These are phyloP conservation scores for Catamblyrhynchus diadema DNA, from an alignment of 2,797 vertebrate genomes.

Conservation along the genomic window DNA sequence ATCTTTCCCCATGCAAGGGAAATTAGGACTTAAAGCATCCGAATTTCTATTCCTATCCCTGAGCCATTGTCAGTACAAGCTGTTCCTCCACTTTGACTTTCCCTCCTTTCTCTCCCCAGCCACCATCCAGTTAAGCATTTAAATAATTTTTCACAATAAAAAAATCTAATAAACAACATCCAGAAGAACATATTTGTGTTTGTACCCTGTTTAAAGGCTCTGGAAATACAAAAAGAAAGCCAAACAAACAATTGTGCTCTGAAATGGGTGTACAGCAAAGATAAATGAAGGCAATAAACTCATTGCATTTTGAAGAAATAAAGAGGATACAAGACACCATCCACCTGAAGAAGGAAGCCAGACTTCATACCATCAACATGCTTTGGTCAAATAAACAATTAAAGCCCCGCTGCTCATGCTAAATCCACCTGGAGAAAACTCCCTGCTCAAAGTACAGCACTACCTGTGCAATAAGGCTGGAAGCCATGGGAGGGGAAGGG, in stretches of 20 bases:
- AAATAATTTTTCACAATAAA: background rate
- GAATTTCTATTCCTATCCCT: background rate
- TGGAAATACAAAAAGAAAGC: background rate
- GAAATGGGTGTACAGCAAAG: background rate
- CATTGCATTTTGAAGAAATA: background rate
- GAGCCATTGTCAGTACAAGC: background rate
- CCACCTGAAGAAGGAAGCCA: background rate
- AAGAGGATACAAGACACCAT: rapidly evolving
- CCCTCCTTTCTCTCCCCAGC: background rate
- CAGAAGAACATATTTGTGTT: background rate
- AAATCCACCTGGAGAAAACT: background rate
- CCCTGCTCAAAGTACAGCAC: background rate
- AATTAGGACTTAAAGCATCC: background rate
- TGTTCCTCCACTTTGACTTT: background rate
- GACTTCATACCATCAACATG: background rate
- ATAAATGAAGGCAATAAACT: background rate
- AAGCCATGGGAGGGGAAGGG: rapidly evolving
- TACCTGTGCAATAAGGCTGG: background rate
- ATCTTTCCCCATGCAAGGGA: background rate
- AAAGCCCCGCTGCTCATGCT: background rate
- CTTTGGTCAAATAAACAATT: background rate
- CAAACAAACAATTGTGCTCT: background rate
- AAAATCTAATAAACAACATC: background rate
- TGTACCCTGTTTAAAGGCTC: background rate
- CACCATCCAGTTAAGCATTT: background rate